These are phyloP conservation scores for Ruditapes philippinarum DNA, from an alignment of 1,140 invertebrate genomes.

Conservation along the genomic window DNA sequence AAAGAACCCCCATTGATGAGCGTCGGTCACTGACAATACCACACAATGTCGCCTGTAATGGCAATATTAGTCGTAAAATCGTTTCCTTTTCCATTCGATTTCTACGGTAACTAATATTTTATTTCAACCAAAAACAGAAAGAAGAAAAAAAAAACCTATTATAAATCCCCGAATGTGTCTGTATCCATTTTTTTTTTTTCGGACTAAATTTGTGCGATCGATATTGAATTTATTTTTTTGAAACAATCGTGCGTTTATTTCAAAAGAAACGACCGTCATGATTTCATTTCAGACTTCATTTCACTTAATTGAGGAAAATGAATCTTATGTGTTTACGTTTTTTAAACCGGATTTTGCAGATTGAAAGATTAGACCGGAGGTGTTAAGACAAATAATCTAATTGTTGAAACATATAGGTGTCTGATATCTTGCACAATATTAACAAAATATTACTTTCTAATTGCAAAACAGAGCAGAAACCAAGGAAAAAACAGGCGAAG, in stretches of 20 bases:
- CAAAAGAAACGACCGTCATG: not conserved
- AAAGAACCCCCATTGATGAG: conserved; percentile 56
- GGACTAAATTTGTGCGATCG: not conserved
- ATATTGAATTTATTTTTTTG: not conserved
- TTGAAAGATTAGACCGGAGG: not conserved
- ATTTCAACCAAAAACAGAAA: not conserved
- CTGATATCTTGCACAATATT: conserved; percentile 3
- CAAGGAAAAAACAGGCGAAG: not conserved
- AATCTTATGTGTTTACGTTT: not conserved
- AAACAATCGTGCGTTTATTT: not conserved
- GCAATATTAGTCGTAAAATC: conserved; percentile 42
- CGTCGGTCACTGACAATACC: not conserved
- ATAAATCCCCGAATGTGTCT: conserved; percentile 26
- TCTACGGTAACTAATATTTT: conserved; percentile 46
- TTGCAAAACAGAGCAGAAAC: not conserved
- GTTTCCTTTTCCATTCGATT: conserved; percentile 19
- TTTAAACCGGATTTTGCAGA: not conserved
- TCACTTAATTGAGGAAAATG: not conserved
- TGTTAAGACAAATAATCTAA: not conserved
- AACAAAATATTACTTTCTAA: conserved; percentile 5
- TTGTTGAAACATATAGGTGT: conserved; percentile 20
- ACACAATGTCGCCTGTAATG: conserved; percentile 8
- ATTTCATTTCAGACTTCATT: conserved; percentile 25
- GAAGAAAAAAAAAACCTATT: too few relatives aligned
- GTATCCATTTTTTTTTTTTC: not conserved